phyloP scores from a whole-genome alignment of 2,888 invertebrate genomes.

The Serrognathus titanus region DNA sequence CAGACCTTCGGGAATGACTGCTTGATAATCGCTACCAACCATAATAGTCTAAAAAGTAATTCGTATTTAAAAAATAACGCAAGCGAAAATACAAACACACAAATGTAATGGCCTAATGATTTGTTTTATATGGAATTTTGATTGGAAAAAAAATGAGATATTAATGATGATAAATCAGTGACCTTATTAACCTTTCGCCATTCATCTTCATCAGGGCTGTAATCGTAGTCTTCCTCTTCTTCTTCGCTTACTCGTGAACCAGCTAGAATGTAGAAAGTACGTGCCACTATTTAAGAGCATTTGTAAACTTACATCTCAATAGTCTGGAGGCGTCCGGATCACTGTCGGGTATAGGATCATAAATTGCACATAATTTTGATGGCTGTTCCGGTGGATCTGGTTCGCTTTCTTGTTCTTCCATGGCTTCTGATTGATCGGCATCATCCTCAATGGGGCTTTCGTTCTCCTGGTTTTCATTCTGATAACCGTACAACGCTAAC shows the following conservation, averaged over 20 bases:
- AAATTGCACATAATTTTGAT: conserved; percentile 56
- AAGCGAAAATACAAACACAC: background rate
- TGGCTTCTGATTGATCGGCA: conserved; percentile 49
- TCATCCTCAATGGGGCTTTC: conserved; percentile 47
- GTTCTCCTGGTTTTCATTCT: conserved; percentile 45
- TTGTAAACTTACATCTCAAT: conserved; percentile 48
- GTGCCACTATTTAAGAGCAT: background rate
- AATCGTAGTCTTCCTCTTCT: conserved; percentile 79
- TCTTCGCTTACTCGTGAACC: conserved; percentile 75
- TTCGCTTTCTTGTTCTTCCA: conserved; percentile 48
- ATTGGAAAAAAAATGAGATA: conserved; percentile 1
- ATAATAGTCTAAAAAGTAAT: conserved; percentile 68
- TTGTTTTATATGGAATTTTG: background rate
- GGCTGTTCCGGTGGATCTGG: conserved; percentile 44
- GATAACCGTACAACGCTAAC: conserved; percentile 80
- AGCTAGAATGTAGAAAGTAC: conserved; percentile 42
- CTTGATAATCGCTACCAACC: conserved; percentile 94
- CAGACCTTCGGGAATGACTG: conserved; percentile 87
- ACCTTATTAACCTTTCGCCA: conserved; percentile 69
- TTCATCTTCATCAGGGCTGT: conserved; percentile 81
- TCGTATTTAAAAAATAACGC: background rate
- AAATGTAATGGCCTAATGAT: background rate
- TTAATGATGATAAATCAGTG: conserved; percentile 24
- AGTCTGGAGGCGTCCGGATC: conserved; percentile 51
- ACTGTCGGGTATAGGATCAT: conserved; percentile 50